These are phyloP conservation scores for Hylomyscus alleni DNA, from an alignment of 2,797 vertebrate genomes.

Conservation along the genomic window DNA sequence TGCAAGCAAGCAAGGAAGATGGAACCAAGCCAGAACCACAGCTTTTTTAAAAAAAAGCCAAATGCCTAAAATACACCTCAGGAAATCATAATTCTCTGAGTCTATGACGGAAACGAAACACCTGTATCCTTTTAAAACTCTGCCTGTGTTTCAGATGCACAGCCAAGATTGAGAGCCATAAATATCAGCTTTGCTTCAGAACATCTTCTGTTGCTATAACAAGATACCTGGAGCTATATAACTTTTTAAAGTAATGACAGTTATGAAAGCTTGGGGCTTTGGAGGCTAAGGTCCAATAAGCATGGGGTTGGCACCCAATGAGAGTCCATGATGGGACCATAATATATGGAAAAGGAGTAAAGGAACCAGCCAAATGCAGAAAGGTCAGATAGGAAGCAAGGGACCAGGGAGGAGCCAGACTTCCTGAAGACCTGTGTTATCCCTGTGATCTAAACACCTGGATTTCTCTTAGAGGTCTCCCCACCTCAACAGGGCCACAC, in stretches of 20 bases:
- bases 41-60: slow-evolving; percentile 61
- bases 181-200: not conserved
- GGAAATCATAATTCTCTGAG: slow-evolving; percentile 19
- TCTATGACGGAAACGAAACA: slow-evolving; percentile 7
- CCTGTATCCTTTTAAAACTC: not conserved
- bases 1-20: not conserved
- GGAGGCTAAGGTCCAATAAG: not conserved
- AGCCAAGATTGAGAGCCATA: not conserved
- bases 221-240: not conserved
- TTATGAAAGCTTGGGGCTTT: not conserved
- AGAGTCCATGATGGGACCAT: not conserved
- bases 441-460: not conserved
- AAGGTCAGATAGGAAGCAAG: not conserved
- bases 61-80: not conserved
- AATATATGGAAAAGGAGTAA: not conserved
- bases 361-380: not conserved
- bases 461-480: not conserved
- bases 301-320: not conserved
- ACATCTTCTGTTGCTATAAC: not conserved
- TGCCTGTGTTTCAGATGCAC: not conserved
- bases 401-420: not conserved
- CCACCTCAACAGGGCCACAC: not conserved
- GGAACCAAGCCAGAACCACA: not conserved
- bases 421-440: not conserved
- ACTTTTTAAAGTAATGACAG: not conserved